Evolutionary conservation across 2,888 invertebrate species (phyloP).

Genomic region (Panzeria rudis): DNA sequence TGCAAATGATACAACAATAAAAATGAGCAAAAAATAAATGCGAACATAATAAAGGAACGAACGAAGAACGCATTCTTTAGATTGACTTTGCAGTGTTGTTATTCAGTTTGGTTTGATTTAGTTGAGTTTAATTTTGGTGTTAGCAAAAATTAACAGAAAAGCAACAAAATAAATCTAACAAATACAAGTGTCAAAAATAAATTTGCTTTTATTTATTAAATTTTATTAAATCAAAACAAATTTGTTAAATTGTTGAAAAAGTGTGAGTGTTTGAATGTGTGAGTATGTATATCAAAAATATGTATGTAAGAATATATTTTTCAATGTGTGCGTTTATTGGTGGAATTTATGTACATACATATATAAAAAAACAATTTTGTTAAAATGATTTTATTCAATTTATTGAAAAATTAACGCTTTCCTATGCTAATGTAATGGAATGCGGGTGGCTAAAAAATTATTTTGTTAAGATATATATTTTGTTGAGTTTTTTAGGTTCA

Average conservation of each 20-base stretch:
- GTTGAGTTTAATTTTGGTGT: conserved; percentile 56
- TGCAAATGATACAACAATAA: conserved; percentile 61
- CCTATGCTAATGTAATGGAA: not conserved
- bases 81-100: conserved; percentile 54
- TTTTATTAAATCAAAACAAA: conserved; percentile 57
- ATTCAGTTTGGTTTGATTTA: conserved; percentile 43
- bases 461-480: not conserved
- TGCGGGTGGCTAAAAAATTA: not conserved
- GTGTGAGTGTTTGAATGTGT: conserved; percentile 12
- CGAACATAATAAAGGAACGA: conserved; percentile 11
- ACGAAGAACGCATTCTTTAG: conserved; percentile 52
- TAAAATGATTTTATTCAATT: conserved; percentile 74
- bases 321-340: not conserved
- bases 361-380: conserved; percentile 34
- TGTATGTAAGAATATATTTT: conserved; percentile 5
- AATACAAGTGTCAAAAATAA: conserved; percentile 18
- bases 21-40: conserved; percentile 35
- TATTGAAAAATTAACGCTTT: conserved; percentile 3
- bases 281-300: conserved; percentile 1
- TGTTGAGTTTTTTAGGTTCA: not conserved
- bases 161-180: conserved; percentile 36
- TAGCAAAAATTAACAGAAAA: conserved; percentile 28
- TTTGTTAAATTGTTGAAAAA: conserved; percentile 65
- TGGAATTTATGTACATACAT: not conserved
- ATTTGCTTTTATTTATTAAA: conserved; percentile 24